Evolutionary conservation across 1,140 invertebrate species (phyloP).

Genomic region (Rhizoglyphus robini): DNA sequence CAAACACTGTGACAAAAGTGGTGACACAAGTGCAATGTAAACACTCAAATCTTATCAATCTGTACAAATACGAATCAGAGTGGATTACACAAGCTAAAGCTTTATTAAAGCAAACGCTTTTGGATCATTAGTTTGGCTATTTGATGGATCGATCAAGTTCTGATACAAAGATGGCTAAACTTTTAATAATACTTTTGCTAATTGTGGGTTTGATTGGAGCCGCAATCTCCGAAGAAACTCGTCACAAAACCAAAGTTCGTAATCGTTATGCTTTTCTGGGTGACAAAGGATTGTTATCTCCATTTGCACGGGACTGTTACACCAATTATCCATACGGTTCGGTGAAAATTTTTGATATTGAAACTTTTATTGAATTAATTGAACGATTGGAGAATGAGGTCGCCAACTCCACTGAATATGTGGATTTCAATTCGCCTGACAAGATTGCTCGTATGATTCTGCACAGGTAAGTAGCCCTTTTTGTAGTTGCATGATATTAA

Average conservation of each 20-base stretch:
- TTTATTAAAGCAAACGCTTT: too few species aligned
- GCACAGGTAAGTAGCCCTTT: background rate
- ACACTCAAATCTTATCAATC: too few species aligned
- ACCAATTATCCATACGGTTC: background rate
- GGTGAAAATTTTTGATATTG: background rate
- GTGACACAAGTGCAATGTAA: too few species aligned
- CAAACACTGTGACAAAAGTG: too few species aligned
- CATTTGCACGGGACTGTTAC: background rate
- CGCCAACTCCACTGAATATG: background rate
- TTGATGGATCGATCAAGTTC: too few species aligned
- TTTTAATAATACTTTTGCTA: too few species aligned
- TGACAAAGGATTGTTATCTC: background rate
- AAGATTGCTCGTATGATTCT: background rate
- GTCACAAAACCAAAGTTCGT: background rate
- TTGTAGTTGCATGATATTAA: too few species aligned
- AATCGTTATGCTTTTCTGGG: slow-evolving; percentile 8
- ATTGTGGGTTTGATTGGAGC: background rate
- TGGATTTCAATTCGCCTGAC: background rate
- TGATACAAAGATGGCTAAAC: too few species aligned
- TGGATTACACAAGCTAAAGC: too few species aligned
- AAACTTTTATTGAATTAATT: slow-evolving; percentile 4
- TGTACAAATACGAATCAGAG: too few species aligned
- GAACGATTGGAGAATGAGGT: slow-evolving; percentile 4
- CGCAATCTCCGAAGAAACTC: background rate
- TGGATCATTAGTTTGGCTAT: too few species aligned